These are phyloP conservation scores for Polypedilum vanderplanki DNA, from an alignment of 1,140 invertebrate genomes.

Conservation along the genomic window DNA sequence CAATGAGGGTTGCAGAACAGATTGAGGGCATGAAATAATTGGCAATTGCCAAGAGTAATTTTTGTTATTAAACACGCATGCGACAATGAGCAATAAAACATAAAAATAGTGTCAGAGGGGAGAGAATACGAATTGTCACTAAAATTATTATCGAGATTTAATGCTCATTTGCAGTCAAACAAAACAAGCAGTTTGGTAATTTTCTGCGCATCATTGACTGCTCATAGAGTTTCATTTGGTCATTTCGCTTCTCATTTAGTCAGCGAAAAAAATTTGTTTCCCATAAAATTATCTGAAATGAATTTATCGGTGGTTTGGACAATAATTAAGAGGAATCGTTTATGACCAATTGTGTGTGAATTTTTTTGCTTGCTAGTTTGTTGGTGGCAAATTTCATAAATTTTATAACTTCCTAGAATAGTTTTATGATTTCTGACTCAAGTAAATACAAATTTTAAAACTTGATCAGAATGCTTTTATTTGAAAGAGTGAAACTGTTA, in stretches of 20 bases:
- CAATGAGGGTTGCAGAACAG: neutral
- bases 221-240: neutral
- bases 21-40: neutral
- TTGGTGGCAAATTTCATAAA: too few species aligned
- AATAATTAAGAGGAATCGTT: neutral
- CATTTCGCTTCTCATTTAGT: neutral
- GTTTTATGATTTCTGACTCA: too few species aligned
- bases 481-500: neutral
- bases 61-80: constrained; percentile 2
- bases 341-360: neutral
- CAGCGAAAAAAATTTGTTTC: neutral
- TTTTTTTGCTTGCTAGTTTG: too few species aligned
- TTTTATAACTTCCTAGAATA: too few species aligned
- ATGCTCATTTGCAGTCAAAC: neutral
- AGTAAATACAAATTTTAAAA: too few species aligned
- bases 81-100: too few species aligned
- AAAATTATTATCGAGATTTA: constrained; percentile 1
- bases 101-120: too few species aligned
- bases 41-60: neutral
- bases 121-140: too few species aligned
- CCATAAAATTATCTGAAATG: constrained; percentile 16
- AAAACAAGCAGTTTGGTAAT: neutral
- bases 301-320: constrained; percentile 22
- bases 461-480: too few species aligned
- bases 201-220: constrained; percentile 11